phyloP scores from a whole-genome alignment of 2,888 invertebrate genomes.

The Flexamia atlantica region DNA sequence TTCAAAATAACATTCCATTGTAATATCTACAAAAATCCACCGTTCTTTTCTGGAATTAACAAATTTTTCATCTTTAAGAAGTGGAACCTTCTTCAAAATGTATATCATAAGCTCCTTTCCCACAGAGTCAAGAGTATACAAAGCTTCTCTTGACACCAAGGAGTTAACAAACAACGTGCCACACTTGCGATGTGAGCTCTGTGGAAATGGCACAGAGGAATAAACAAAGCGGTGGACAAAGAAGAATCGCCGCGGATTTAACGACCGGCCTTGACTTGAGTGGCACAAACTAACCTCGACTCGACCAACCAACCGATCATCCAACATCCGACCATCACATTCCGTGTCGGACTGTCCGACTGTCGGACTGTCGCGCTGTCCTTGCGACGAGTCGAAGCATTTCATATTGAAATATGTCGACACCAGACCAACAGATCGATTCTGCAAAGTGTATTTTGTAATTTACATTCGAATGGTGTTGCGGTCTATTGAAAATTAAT shows the following conservation, averaged over 20 bases:
- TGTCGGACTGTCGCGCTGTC: not conserved
- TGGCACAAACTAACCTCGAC: not conserved
- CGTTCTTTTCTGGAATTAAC: too few relatives aligned
- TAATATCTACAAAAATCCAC: too few relatives aligned
- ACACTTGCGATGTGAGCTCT: not conserved
- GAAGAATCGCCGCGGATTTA: conserved; percentile 4
- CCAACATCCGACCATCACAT: not conserved
- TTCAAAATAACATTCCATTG: too few relatives aligned
- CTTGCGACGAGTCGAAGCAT: not conserved
- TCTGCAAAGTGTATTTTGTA: too few relatives aligned
- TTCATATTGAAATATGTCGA: not conserved
- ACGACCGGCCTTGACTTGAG: conserved; percentile 16
- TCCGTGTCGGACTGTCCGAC: not conserved
- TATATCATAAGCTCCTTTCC: too few relatives aligned
- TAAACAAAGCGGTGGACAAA: conserved; percentile 36
- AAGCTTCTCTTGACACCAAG: not conserved
- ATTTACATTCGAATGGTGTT: too few relatives aligned
- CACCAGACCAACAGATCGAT: too few relatives aligned
- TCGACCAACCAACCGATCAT: too few relatives aligned
- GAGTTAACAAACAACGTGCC: not conserved
- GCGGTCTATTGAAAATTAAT: too few relatives aligned
- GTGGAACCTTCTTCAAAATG: too few relatives aligned
- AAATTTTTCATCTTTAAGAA: too few relatives aligned
- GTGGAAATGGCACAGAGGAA: conserved; percentile 26
- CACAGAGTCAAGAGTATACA: too few relatives aligned